Conservation (phyloP, 2,113 vertebrate genomes). For the Gracilinanus agilis region DNA sequence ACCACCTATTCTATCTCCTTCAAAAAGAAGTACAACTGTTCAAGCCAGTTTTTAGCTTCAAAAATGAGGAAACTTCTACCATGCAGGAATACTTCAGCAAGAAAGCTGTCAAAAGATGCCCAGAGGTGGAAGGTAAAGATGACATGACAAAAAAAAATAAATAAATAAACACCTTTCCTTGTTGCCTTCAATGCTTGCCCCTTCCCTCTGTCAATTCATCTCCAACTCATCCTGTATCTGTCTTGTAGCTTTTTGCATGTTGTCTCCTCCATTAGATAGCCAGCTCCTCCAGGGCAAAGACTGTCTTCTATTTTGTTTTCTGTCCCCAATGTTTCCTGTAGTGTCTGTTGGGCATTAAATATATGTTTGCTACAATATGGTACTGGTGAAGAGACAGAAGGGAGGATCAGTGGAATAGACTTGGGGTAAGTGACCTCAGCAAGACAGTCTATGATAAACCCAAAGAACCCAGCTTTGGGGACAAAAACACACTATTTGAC, state of each 20-base stretch:
- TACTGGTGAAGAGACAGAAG: no score
- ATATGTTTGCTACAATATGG: not conserved
- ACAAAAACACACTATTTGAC: no score
- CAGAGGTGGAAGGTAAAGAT: not conserved
- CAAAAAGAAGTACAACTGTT: not conserved
- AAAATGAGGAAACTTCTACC: not conserved
- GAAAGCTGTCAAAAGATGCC: not conserved
- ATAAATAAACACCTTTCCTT: not conserved
- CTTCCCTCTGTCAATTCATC: not conserved
- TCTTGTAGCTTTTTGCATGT: not conserved
- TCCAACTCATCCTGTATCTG: not conserved
- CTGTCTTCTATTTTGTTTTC: not conserved
- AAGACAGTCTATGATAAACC: no score
- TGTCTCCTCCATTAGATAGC: not conserved
- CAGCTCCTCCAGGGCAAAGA: not conserved
- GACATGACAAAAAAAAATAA: not conserved
- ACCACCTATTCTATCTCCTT: not conserved
- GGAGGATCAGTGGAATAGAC: no score
- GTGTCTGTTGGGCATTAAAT: not conserved
- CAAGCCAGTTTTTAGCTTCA: not conserved
- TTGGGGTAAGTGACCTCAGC: no score
- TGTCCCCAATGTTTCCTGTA: not conserved
- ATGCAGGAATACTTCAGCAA: not conserved
- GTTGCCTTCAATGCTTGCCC: not conserved
- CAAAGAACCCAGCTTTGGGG: no score